Evolutionary conservation across 2,797 vertebrate genomes (phyloP).

Genomic region (Pipistrellus kuhlii): DNA sequence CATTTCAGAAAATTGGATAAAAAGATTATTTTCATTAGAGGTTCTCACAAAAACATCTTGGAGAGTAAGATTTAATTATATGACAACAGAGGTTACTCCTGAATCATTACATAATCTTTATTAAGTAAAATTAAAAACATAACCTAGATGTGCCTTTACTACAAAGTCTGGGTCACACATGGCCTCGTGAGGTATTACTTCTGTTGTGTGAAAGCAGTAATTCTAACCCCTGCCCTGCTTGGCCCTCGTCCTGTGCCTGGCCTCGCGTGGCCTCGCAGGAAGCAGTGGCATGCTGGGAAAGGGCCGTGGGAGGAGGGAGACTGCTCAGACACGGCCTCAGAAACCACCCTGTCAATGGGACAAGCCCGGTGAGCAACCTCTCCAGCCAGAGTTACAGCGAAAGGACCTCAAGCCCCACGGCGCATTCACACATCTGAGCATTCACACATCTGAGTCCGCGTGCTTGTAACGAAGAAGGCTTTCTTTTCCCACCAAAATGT

Average conservation of each 20-base stretch:
- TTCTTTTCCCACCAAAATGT: background rate
- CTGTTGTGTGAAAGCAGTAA: background rate
- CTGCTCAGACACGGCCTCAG: accelerated
- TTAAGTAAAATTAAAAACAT: background rate
- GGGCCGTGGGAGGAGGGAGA: background rate
- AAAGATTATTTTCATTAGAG: background rate
- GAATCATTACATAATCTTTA: background rate
- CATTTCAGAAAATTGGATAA: background rate
- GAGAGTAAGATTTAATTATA: background rate
- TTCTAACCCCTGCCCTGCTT: accelerated
- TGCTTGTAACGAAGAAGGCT: background rate
- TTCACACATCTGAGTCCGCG: accelerated
- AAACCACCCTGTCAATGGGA: background rate
- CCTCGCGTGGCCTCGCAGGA: too few relatives aligned
- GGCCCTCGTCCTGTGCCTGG: background rate
- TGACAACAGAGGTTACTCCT: background rate
- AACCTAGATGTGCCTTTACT: background rate
- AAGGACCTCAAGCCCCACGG: too few relatives aligned
- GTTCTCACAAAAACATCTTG: background rate
- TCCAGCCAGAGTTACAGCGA: too few relatives aligned
- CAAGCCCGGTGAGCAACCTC: background rate
- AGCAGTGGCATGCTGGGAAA: too few relatives aligned
- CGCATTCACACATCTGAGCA: background rate
- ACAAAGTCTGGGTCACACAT: accelerated
- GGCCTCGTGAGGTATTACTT: too few relatives aligned